Base-by-base conservation (phyloP, 2,888 invertebrate genomes). In the Suillia variegata region DNA sequence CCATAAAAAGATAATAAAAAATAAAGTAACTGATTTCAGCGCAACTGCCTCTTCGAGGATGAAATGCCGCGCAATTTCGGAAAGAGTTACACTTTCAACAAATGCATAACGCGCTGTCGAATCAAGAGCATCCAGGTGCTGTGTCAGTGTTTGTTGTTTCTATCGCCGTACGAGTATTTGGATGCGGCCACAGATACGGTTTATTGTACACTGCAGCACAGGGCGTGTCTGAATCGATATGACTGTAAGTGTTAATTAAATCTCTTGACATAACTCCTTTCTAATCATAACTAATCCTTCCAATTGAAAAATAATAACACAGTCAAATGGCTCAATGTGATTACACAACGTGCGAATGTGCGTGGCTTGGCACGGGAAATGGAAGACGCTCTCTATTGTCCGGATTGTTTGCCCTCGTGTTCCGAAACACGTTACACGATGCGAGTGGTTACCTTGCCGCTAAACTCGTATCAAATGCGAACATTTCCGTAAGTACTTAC, bases 61-160 rank as follows among this genome's bases (percentile, higher is more conserved):
- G 87, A 87, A 68, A 63, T 73, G n/a, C 66, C 70, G 2, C 63
- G 74, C 12, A 65, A 75, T 13, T 84, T 75, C 68, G 75, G 74
- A 1, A 66, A 71, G 2, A 78, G 80, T 67, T 88, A 88, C 69
- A 87, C 86, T 4, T 86, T 85, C 73, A 87, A 85, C 64, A 82
- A 85, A 26, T 88, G 88, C 70, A 83, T 88, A 54, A 81, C 85
- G 2, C 79, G 80, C 26, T 88, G 88, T 68, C 83, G 85, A 0
- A 82, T 85, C 1, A 74, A 75, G 33, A 83, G 85, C 10, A 78
- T 88, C 0, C 76, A 79, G 62, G 80, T 83, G 0, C 74, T 85
- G 0, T 88, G 88, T 70, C 82, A 83, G 45, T 88, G 88, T 65
- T 80, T 84, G 1, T 88, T 87, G 0, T 88, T 85, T 70, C 84